These are phyloP conservation scores for Sitta carolinensis DNA, from an alignment of 2,797 vertebrate species.

Conservation along the genomic window DNA sequence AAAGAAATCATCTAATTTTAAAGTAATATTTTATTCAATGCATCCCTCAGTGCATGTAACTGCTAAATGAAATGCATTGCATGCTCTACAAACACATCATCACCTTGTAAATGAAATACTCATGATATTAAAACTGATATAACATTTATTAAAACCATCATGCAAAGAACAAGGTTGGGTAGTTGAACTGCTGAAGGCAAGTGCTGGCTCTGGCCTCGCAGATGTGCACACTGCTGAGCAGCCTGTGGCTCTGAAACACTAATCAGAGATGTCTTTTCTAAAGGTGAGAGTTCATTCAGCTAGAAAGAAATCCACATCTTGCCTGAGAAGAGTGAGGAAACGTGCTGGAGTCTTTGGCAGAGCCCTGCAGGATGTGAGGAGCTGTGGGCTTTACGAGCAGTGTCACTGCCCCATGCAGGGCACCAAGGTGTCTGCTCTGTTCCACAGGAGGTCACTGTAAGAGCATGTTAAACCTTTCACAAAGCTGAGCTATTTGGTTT, in stretches of 20 bases:
- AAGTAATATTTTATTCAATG: slow-evolving; percentile 69
- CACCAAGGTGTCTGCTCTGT: not conserved
- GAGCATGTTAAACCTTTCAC: not conserved
- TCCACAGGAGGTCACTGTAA: slow-evolving; percentile 67
- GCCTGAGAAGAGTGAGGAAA: not conserved
- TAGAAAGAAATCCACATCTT: not conserved
- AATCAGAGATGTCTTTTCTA: not conserved
- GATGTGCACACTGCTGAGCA: fast-evolving
- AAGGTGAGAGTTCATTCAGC: not conserved
- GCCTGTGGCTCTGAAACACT: not conserved
- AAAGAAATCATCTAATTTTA: slow-evolving; percentile 68
- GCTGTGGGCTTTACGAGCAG: fast-evolving
- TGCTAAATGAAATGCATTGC: slow-evolving; percentile 67
- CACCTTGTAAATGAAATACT: slow-evolving; percentile 70
- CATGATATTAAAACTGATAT: slow-evolving; percentile 65
- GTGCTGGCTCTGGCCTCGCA: not conserved
- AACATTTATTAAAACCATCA: slow-evolving; percentile 70
- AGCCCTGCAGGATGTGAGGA: not conserved
- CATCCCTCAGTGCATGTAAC: slow-evolving; percentile 68
- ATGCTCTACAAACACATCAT: slow-evolving; percentile 66
- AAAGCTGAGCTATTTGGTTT: not conserved
- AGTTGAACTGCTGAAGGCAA: slow-evolving; percentile 21
- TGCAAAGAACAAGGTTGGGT: slow-evolving; percentile 44
- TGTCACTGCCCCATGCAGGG: not conserved
- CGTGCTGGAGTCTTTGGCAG: fast-evolving